Conservation (phyloP, 2,113 vertebrate genomes). For the Petromus typicus region DNA sequence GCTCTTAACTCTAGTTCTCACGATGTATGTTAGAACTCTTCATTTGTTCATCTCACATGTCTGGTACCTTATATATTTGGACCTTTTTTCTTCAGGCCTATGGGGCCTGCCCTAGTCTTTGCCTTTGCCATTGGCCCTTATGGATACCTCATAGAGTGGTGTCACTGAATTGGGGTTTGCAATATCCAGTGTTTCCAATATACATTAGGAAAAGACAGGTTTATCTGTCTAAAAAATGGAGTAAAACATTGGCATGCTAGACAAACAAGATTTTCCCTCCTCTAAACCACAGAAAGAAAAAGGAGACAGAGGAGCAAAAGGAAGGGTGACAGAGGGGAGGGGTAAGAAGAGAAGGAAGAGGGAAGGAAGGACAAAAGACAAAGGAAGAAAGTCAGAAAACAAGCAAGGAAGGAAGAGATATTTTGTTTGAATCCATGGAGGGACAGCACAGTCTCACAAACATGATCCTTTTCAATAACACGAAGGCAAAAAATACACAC, state of each 20-base stretch:
- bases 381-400: background rate
- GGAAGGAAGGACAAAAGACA: no score
- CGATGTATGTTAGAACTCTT: background rate
- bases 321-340: background rate
- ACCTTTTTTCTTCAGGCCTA: conserved; percentile 1
- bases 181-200: background rate
- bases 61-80: background rate
- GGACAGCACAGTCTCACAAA: background rate
- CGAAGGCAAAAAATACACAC: conserved; percentile 30
- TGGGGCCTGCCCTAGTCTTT: background rate
- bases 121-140: background rate
- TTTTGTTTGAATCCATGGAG: background rate
- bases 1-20: background rate
- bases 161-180: background rate
- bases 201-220: background rate
- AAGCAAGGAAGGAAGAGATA: background rate
- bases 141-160: background rate
- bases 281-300: background rate
- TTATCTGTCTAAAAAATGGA: background rate
- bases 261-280: background rate
- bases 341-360: background rate
- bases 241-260: background rate
- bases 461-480: conserved; percentile 21
- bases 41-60: background rate
- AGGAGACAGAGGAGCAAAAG: background rate